Evolutionary conservation across 2,113 vertebrate genomes (phyloP).

Genomic region (Electrona antarctica): DNA sequence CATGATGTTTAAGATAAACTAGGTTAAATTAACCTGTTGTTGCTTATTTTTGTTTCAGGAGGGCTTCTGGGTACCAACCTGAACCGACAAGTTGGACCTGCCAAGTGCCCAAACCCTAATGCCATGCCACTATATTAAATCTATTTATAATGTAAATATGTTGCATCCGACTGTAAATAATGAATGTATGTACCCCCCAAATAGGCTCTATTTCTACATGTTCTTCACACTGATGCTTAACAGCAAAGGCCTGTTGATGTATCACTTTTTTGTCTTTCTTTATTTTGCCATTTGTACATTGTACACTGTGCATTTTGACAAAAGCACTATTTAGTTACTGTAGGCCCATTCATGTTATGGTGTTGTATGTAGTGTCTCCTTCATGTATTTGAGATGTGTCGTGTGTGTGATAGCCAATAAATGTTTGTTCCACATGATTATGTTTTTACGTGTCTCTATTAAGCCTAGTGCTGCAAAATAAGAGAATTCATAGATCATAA

Average conservation of each 20-base stretch:
- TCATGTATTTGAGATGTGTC: slow-evolving; percentile 1
- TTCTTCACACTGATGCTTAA: not conserved
- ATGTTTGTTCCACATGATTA: slow-evolving; percentile 4
- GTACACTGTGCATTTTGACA: slow-evolving; percentile 29
- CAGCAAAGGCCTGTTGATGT: not conserved
- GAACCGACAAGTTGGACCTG: slow-evolving; percentile 78
- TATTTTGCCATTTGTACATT: not conserved
- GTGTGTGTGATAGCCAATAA: slow-evolving; percentile 6
- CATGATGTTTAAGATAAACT: too few species aligned
- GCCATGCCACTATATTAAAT: not conserved
- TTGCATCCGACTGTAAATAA: slow-evolving; percentile 62
- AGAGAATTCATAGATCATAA: not conserved
- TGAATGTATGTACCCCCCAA: slow-evolving; percentile 56
- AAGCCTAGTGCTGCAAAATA: not conserved
- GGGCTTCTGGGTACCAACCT: slow-evolving; percentile 75
- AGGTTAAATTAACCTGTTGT: slow-evolving; percentile 22
- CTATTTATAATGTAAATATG: slow-evolving; percentile 75
- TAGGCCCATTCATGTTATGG: not conserved
- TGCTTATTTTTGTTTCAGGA: slow-evolving; percentile 69
- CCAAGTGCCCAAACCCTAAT: slow-evolving; percentile 68
- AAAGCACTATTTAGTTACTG: slow-evolving; percentile 51
- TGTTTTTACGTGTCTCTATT: not conserved
- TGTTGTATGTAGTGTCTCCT: not conserved
- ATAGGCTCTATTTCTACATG: slow-evolving; percentile 30
- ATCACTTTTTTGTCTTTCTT: not conserved